Base-by-base conservation (phyloP, 2,888 invertebrate species). In the Cosmia pyralina region DNA sequence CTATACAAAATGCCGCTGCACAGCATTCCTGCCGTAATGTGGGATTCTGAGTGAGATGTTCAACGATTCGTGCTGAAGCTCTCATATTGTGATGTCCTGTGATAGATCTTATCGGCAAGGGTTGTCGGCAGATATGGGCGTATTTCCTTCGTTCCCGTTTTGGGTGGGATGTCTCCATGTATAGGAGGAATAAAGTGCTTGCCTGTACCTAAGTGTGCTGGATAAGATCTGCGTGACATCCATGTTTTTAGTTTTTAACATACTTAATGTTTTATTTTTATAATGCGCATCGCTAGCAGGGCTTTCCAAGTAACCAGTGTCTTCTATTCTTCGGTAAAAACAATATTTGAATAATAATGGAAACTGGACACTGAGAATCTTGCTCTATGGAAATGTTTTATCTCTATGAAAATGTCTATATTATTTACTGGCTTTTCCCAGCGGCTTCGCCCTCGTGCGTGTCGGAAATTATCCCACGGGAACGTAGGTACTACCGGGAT, bases 1-100 rank as follows among this genome's bases (percentile, higher is more conserved):
- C 89, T 89, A 87, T 89, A 86, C 85, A 89, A 82, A 75, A 92
- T 89, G 90, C 88, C 79, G 90, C 85, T 77, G 73, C 70, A 79
- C 88, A 73, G 84, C 91, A 91, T 92, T 91, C 92, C 85, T 83
- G 84, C 78, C 69, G 83, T 66, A 63, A 83, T 84, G 81, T 83
- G 84, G 67, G 68, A 87, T 87, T 85, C 84, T 82, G 75, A 90
- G 83, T 88, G 82, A 89, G 88, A 89, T 88, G 90, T 88, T 85
- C 81, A 75, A 55, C 72, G 70, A 79, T 83, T 64, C 68, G 80
- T 75, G 80, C n/a, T 79, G 73, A 77, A 64, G 50, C 72, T 46
- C 73, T 69, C 73, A 72, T 76, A 81, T 77, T 85, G 84, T 84
- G 71, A 68, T 76, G 68, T 79, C 73, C 58, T 53, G 50, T 48